These are phyloP conservation scores for Digitonthophagus gazella DNA, from an alignment of 2,888 invertebrate genomes.

Conservation along the genomic window DNA sequence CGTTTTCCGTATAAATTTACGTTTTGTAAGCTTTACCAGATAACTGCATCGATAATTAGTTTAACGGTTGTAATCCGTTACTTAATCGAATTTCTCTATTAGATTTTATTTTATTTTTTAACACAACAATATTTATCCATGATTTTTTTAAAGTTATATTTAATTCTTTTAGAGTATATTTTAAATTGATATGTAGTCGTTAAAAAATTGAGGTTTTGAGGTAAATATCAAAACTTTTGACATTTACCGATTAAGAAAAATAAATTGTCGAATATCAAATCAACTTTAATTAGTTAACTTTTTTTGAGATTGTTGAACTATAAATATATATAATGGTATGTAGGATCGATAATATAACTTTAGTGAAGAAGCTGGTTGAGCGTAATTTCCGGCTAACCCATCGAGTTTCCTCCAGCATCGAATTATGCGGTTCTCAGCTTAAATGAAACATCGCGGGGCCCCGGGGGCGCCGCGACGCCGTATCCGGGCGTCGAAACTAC, in stretches of 20 bases:
- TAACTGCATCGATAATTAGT: not conserved
- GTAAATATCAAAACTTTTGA: too few species aligned
- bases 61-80: not conserved
- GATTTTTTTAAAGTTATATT: too few species aligned
- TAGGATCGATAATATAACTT: not conserved
- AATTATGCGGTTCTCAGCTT: not conserved
- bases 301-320: too few species aligned
- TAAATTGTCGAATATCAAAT: too few species aligned
- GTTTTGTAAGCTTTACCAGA: not conserved
- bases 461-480: not conserved
- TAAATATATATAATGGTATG: too few species aligned
- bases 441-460: not conserved
- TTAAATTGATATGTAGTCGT: too few species aligned
- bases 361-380: not conserved
- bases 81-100: not conserved
- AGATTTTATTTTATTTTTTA: too few species aligned
- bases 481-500: not conserved
- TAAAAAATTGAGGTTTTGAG: too few species aligned
- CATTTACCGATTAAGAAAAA: too few species aligned
- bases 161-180: too few species aligned
- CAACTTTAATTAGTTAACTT: too few species aligned
- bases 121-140: too few species aligned
- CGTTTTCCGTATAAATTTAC: not conserved
- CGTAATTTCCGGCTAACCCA: not conserved
- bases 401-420: not conserved